A percentile compares a stretch with the other conserved stretches of the same genome.
Evolutionary conservation across 2,797 vertebrate species (phyloP).

Genomic region (Myotis pilosus): DNA sequence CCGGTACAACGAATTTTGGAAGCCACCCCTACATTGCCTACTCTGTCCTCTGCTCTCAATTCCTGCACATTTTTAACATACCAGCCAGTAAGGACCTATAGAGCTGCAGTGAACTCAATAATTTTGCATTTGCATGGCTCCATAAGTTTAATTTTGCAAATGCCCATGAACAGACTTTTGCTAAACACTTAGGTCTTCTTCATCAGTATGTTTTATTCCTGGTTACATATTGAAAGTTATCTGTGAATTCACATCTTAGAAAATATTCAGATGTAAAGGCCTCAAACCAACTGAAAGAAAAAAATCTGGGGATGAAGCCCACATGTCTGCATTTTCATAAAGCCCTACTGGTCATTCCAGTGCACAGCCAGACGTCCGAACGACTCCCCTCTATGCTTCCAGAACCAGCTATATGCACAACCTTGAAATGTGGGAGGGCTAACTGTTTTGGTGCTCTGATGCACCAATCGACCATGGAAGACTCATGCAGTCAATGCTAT

Average conservation of each 20-base stretch:
- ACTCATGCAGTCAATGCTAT: neutral
- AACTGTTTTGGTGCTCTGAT: neutral
- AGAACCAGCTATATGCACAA: neutral
- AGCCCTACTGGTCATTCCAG: neutral
- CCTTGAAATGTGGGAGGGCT: neutral
- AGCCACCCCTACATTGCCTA: neutral
- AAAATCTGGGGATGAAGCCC: neutral
- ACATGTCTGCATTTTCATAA: constrained; percentile 22
- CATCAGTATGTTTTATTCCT: neutral
- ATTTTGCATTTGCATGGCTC: neutral
- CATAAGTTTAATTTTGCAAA: constrained; percentile 7
- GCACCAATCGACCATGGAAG: neutral
- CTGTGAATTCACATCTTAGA: constrained; percentile 29
- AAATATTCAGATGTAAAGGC: neutral
- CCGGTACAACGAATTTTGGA: neutral
- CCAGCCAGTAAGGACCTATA: neutral
- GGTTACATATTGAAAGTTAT: neutral
- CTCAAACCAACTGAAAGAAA: neutral
- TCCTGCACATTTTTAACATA: neutral
- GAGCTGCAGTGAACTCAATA: neutral
- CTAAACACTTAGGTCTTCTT: neutral
- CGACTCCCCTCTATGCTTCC: neutral
- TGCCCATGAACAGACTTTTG: neutral
- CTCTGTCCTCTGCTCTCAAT: neutral
- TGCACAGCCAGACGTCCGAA: neutral